Base-by-base conservation (phyloP, 1,140 invertebrate genomes). In the Mycetomoellerius zeteki region DNA sequence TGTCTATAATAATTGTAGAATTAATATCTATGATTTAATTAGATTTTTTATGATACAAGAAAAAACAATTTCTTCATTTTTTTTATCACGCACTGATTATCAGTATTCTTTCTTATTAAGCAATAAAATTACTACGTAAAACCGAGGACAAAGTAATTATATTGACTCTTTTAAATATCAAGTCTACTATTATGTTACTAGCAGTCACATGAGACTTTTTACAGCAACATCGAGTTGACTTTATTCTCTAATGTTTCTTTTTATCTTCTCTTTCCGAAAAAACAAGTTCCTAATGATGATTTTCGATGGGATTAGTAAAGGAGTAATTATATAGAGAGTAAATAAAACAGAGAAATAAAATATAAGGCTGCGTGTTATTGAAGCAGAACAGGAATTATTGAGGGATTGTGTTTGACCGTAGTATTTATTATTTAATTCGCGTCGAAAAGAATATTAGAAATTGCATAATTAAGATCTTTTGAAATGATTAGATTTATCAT, bases 231-330 rank as follows among this genome's bases (percentile, higher is more conserved):
- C 72, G 87, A 72, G 30, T 19, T 72, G 71, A 78, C 37, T 71
- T 60, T 72, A 84, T 77, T 27, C 43, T 43, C 65, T 64, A n/a
- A 64, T 8, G 64, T 21, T 67, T 27, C 8, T 37, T 3, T 67
- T 54, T 52, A 54, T 80, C 47, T 47, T 47, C 4, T 16, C 14
- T 50, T 50, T 16, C 0, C 47, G n/a, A 85, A 65, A 50, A 87
- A 88, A 88, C 43, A 88, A 88, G 85, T 89, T 78, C 71, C 62
- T 76, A 56, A 56, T 33, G 64, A 58, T 50, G 62, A 89, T 85
- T 85, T 64, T 67, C 43, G 14, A 62, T 1, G 56, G n/a, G 58
- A 27, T 30, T 24, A 30, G 14, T 58, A 47, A 82, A 16, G 43
- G 5, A 21, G 7, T n/a, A 54, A 21, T 33, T 47, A 16, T 30